Percentiles rank a stretch among this genome's conserved stretches.
Conservation (phyloP, 2,888 invertebrate species). For the Ophion ellenae region DNA sequence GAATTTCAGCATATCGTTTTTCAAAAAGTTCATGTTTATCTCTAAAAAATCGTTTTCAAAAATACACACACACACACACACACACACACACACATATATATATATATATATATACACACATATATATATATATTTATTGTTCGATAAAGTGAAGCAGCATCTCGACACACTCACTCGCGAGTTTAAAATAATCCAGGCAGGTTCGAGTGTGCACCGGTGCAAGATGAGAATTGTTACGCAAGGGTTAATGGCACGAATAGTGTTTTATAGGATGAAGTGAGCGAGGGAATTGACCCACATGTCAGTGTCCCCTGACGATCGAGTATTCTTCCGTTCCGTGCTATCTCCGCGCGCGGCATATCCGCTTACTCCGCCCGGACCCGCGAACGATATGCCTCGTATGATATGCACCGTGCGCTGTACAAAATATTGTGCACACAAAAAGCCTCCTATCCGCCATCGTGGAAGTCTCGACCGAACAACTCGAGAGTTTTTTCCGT, state of each 20-base stretch:
- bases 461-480: background rate
- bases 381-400: background rate
- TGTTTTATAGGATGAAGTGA: slow-evolving; percentile 29
- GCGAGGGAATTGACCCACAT: slow-evolving; percentile 66
- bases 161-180: slow-evolving; percentile 5
- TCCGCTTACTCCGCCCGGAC: slow-evolving; percentile 1
- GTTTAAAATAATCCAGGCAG: slow-evolving; percentile 27
- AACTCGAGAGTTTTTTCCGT: background rate
- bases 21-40: too few species aligned
- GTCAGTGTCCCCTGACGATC: slow-evolving; percentile 62
- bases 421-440: slow-evolving; percentile 11
- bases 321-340: slow-evolving; percentile 51
- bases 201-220: slow-evolving; percentile 45
- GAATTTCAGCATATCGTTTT: too few species aligned
- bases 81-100: too few species aligned
- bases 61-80: too few species aligned
- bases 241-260: slow-evolving; percentile 62
- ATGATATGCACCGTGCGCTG: background rate
- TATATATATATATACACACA: too few species aligned
- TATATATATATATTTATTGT: background rate
- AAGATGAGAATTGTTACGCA: slow-evolving; percentile 61
- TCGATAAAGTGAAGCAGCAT: background rate
- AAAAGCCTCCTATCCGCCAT: background rate
- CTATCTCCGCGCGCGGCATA: background rate
- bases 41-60: too few species aligned